Base-by-base conservation (phyloP, 2,888 invertebrate species). In the Xanthostigma xanthostigma region DNA sequence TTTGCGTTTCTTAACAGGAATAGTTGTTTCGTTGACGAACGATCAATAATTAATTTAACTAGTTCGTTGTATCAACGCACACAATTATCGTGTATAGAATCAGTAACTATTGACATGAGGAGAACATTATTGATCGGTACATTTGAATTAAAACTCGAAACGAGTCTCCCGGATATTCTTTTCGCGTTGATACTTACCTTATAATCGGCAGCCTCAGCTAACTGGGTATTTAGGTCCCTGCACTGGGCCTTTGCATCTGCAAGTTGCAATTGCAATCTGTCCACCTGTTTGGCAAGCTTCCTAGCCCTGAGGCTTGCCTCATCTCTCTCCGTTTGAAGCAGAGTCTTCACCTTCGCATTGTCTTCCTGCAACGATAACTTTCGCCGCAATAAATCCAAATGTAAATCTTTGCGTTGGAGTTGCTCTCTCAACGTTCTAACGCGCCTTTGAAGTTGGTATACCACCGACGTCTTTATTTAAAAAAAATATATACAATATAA, bases 391-490 rank as follows among this genome's bases (percentile, higher is more conserved):
- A 94, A 73, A 66, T 95, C 94, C 60, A 94, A 70, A 64, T 95
- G 94, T 39, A 94, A 73, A 62, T 95, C 95, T 59, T 92, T 83
- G 49, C 92, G 79, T 61, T 93, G 92, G 35, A 94, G 72, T 64
- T 95, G 93, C 62, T 94, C 94, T 45, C 92, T 76, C 11, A 93
- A 69, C 8, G 85, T 84, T 55, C 91, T 79, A 37, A 91, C 82
- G 53, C 92, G 76, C 51, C 92, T 74, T 67, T 94, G 93, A 38
- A 94, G 75, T 62, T 89, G 90, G 66, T 93, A 92, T 45, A 90
- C 84, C n/a, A 86, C 79, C 8, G 83, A 84, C 27, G 86, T 87
- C 86, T 88, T 68, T 40, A 65, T 27, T 27, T 27, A 65, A 49
- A 48, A 51, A 53, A 51, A 49, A 49, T 17, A 46, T 17, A 27